These are phyloP conservation scores for Butorides virescens DNA, from an alignment of 2,113 vertebrate species.

Conservation along the genomic window DNA sequence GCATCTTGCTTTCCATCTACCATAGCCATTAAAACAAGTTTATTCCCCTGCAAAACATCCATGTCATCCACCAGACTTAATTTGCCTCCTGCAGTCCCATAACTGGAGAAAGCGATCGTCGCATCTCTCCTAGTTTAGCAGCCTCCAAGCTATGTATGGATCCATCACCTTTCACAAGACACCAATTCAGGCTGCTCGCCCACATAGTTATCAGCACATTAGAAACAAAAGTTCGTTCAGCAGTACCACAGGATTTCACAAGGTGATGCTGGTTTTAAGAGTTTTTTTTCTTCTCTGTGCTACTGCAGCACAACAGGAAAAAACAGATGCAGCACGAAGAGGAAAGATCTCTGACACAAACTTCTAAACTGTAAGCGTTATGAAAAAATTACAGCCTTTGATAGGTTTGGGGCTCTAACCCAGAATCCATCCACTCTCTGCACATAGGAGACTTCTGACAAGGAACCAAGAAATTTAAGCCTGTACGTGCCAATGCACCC, in stretches of 20 bases:
- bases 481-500: background rate
- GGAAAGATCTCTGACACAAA: background rate
- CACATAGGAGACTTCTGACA: background rate
- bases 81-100: background rate
- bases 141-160: accelerated
- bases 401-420: background rate
- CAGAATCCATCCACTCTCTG: background rate
- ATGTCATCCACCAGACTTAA: background rate
- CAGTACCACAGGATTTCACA: background rate
- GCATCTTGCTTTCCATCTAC: background rate
- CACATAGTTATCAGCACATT: background rate
- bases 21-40: background rate
- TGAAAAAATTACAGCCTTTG: background rate
- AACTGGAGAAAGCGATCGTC: background rate
- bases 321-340: background rate
- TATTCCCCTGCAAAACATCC: background rate
- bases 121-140: background rate
- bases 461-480: background rate
- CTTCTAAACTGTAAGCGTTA: background rate
- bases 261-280: background rate
- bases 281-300: background rate
- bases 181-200: background rate
- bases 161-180: background rate
- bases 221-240: background rate
- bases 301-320: background rate